Evolutionary conservation across 2,113 vertebrate genomes (phyloP).

Genomic region (Camelus bactrianus): DNA sequence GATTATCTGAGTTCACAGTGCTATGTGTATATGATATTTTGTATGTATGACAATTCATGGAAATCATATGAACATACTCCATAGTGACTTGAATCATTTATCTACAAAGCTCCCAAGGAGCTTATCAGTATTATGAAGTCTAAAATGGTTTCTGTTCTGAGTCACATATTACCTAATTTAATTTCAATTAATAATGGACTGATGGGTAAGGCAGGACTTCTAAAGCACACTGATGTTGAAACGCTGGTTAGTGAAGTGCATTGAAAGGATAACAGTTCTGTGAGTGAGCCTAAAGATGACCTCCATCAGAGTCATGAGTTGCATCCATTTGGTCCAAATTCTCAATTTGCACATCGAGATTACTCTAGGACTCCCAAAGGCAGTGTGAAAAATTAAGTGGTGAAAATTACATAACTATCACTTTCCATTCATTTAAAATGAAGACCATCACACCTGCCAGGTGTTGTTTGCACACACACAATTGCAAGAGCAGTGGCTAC

Average conservation of each 20-base stretch:
- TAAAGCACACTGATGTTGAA: not conserved
- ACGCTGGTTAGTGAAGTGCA: not conserved
- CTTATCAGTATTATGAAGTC: not conserved
- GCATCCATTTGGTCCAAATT: conserved; percentile 2
- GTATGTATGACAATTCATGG: not conserved
- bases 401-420: conserved; percentile 32
- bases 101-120: not conserved
- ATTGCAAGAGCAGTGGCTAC: not conserved
- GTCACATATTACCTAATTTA: not conserved
- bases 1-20: not conserved
- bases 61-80: not conserved
- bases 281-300: not conserved
- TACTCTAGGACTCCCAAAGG: conserved; percentile 22
- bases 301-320: not conserved
- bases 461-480: conserved; percentile 18
- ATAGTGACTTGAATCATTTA: not conserved
- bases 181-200: not conserved
- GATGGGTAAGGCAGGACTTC: not conserved
- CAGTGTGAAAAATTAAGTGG: conserved; percentile 39
- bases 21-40: not conserved
- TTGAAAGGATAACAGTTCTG: not conserved
- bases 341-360: conserved; percentile 50
- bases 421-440: conserved; percentile 45
- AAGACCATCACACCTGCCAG: not conserved
- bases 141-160: not conserved